A percentile compares a stretch with the other conserved stretches of the same genome.
phyloP scores from a whole-genome alignment of 2,888 invertebrate genomes.

The Spodoptera littoralis region DNA sequence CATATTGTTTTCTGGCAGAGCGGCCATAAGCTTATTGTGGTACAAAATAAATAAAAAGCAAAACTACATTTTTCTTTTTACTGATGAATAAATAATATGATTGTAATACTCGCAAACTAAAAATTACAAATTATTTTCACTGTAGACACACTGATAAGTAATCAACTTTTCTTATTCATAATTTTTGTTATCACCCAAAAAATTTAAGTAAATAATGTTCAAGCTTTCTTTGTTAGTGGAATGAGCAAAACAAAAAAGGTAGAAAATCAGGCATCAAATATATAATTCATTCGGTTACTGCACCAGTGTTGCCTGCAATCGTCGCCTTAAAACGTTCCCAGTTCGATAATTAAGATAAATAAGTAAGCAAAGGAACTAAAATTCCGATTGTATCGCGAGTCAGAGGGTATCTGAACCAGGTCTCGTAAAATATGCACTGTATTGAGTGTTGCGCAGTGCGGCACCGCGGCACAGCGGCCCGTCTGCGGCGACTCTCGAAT shows the following conservation, averaged over 20 bases:
- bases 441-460: slow-evolving; percentile 81
- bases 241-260: slow-evolving; percentile 18
- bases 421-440: slow-evolving; percentile 86
- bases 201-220: not conserved
- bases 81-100: slow-evolving; percentile 49
- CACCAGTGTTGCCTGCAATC: slow-evolving; percentile 47
- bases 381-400: slow-evolving; percentile 60
- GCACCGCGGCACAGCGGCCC: slow-evolving; percentile 74
- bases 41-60: no score
- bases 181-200: slow-evolving; percentile 19
- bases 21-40: no score
- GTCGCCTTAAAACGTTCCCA: slow-evolving; percentile 55
- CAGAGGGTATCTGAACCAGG: slow-evolving; percentile 63
- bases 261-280: slow-evolving; percentile 31
- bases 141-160: slow-evolving; percentile 15
- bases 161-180: slow-evolving; percentile 23
- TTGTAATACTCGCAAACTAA: slow-evolving; percentile 35
- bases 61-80: not conserved
- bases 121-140: not conserved
- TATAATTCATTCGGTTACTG: slow-evolving; percentile 50
- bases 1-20: not conserved
- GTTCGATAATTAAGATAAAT: slow-evolving; percentile 59
- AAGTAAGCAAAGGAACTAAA: slow-evolving; percentile 53
- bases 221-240: slow-evolving; percentile 10
- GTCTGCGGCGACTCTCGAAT: slow-evolving; percentile 70